Conservation (phyloP, 2,888 invertebrate genomes). For the Sipha maydis region DNA sequence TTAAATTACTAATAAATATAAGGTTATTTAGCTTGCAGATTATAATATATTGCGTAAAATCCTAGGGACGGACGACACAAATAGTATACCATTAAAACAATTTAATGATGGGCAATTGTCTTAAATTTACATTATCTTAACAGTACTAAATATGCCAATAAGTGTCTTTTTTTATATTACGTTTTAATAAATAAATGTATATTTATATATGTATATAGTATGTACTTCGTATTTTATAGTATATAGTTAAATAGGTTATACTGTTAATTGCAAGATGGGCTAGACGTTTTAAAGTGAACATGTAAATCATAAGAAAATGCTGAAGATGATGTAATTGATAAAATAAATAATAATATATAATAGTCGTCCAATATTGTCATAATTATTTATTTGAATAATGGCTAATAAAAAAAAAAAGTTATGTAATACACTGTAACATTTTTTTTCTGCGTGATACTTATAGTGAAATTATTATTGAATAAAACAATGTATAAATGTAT, state of each 20-base stretch:
- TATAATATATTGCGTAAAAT: constrained; percentile 4
- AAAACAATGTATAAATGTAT: not conserved
- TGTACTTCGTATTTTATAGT: not conserved
- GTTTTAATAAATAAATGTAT: not conserved
- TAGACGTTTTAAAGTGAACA: too few species aligned
- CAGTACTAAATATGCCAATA: not conserved
- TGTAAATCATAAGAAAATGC: not conserved
- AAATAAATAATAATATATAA: not conserved
- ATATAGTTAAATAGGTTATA: not conserved
- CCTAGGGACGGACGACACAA: not conserved
- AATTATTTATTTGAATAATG: not conserved
- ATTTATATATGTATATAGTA: not conserved
- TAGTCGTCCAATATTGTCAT: not conserved
- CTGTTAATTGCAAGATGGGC: too few species aligned
- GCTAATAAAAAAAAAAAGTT: not conserved
- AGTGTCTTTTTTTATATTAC: not conserved
- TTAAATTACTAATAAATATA: not conserved
- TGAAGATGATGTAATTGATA: not conserved
- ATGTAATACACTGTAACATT: not conserved
- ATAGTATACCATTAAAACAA: not conserved
- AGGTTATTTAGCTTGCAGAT: not conserved
- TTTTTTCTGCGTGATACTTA: not conserved
- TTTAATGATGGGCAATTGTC: not conserved
- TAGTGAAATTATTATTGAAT: not conserved
- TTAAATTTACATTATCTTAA: not conserved